Conservation (phyloP, 2,113 vertebrate genomes). For the Mustela lutreola region DNA sequence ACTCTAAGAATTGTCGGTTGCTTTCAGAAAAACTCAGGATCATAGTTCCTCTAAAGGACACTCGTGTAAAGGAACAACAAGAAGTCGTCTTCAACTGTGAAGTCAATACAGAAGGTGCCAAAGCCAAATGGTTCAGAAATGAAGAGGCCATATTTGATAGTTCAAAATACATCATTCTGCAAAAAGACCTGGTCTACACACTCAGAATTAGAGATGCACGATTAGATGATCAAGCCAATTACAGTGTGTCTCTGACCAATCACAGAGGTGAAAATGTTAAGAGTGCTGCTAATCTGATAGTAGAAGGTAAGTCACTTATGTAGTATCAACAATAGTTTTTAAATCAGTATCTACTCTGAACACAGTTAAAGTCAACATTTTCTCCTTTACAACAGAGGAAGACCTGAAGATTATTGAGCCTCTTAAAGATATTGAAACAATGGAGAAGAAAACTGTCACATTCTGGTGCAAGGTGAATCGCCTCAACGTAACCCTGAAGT, state of each 20-base stretch:
- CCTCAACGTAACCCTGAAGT: constrained; percentile 94
- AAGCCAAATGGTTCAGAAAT: constrained; percentile 97
- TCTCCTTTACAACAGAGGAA: constrained; percentile 91
- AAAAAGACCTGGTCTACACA: constrained; percentile 95
- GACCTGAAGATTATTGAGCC: constrained; percentile 94
- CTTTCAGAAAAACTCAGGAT: constrained; percentile 96
- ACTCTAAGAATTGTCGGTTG: constrained; percentile 58
- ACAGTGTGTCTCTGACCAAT: constrained; percentile 92
- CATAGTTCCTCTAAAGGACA: constrained; percentile 95
- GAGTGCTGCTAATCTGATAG: constrained; percentile 90
- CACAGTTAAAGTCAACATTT: constrained; percentile 65
- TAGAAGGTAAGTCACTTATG: constrained; percentile 89
- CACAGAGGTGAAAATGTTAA: constrained; percentile 95
- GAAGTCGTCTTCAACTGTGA: constrained; percentile 98
- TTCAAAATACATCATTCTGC: constrained; percentile 95
- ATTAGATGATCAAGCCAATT: constrained; percentile 92
- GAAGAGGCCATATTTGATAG: constrained; percentile 97
- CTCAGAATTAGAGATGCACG: constrained; percentile 94
- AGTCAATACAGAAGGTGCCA: constrained; percentile 96
- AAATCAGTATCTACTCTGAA: not conserved
- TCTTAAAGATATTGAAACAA: constrained; percentile 96
- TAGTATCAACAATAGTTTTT: not conserved
- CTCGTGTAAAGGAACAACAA: constrained; percentile 93
- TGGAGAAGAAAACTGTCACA: constrained; percentile 96
- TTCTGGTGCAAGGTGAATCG: constrained; percentile 98